phyloP scores from a whole-genome alignment of 2,888 invertebrate species.

The Lasioglossum malachurum region DNA sequence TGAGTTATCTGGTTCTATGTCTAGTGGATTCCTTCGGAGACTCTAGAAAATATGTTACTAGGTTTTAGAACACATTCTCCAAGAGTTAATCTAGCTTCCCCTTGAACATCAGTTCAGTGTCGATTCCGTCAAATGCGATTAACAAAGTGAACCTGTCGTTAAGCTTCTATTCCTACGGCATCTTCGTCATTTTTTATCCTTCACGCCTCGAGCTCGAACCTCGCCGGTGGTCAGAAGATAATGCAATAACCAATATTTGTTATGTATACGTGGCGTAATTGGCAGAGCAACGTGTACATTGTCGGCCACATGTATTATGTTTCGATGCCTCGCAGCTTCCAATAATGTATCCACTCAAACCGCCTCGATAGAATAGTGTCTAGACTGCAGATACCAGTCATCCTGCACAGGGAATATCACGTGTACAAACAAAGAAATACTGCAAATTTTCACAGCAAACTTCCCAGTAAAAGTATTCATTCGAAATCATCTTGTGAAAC shows the following conservation, averaged over 20 bases:
- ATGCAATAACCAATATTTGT: slow-evolving; percentile 5
- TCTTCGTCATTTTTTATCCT: not conserved
- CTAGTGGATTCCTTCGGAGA: not conserved
- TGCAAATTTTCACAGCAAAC: not conserved
- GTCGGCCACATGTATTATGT: not conserved
- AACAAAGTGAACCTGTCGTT: slow-evolving; percentile 8
- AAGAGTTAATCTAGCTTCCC: not conserved
- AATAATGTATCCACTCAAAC: not conserved
- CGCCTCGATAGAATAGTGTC: not conserved
- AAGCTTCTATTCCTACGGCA: not conserved
- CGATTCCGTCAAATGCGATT: not conserved
- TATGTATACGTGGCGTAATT: not conserved
- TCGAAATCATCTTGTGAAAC: not conserved
- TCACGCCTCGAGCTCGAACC: not conserved
- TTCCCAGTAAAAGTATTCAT: not conserved
- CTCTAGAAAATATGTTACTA: not conserved
- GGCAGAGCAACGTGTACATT: slow-evolving; percentile 3
- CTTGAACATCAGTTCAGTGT: not conserved
- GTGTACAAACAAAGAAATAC: not conserved
- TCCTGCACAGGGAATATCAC: not conserved
- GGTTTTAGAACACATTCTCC: not conserved
- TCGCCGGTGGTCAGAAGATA: not conserved
- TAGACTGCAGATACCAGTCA: not conserved
- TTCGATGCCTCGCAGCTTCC: not conserved
- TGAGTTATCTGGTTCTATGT: not conserved